Conservation (phyloP, 2,113 vertebrate genomes). For the Xenopus borealis region DNA sequence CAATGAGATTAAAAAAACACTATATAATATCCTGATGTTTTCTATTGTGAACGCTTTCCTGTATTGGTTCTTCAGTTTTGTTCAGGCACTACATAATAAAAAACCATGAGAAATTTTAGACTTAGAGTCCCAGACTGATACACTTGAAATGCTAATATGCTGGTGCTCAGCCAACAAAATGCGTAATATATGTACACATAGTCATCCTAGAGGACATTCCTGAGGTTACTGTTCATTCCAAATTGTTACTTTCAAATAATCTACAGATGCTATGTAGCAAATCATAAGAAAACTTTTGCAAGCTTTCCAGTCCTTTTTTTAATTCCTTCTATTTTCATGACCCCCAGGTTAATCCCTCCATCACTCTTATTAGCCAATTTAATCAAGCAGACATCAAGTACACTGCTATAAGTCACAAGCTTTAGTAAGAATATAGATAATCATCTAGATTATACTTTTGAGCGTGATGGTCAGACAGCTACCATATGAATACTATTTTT, state of each 20-base stretch:
- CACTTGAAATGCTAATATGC: background rate
- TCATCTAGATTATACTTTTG: slow-evolving; percentile 79
- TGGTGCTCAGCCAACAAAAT: background rate
- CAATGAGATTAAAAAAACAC: too few species aligned
- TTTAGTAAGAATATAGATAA: slow-evolving; percentile 71
- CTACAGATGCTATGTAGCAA: background rate
- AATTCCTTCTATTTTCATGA: slow-evolving; percentile 64
- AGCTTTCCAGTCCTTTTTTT: slow-evolving; percentile 40
- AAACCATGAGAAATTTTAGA: background rate
- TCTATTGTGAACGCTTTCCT: background rate
- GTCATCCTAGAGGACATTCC: background rate
- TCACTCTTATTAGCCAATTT: slow-evolving; percentile 71
- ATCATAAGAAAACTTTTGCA: slow-evolving; percentile 27
- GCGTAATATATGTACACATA: background rate
- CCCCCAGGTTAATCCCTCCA: slow-evolving; percentile 70
- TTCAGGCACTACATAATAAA: background rate
- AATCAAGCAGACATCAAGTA: slow-evolving; percentile 80
- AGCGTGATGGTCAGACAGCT: slow-evolving; percentile 73
- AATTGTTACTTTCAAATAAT: slow-evolving; percentile 2
- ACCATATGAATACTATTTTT: slow-evolving; percentile 41
- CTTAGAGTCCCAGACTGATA: background rate
- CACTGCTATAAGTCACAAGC: slow-evolving; percentile 70
- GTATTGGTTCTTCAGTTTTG: background rate
- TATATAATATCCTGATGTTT: too few species aligned
- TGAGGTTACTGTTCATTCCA: slow-evolving; percentile 1